Base-by-base conservation (phyloP, 1,140 invertebrate species). In the Lasioglossum albipes region DNA sequence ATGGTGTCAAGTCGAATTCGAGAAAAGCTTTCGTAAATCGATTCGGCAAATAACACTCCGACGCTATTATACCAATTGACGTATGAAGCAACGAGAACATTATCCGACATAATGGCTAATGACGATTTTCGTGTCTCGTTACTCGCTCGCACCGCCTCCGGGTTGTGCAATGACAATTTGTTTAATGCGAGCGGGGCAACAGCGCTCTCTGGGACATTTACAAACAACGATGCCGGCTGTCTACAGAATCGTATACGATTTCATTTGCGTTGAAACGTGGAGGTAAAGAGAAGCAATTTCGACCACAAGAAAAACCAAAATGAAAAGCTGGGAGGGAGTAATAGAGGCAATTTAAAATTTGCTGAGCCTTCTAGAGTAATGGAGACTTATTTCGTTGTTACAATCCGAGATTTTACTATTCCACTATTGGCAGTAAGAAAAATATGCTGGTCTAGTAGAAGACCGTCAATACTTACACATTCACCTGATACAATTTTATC, bases 101-200 rank as follows among this genome's bases (percentile, higher is more conserved):
- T 81, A 81, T 76, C 73, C 73, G 27, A 59, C 42, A 54, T 81
- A 81, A 76, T 81, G 42, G 79, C 27, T 69, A 68, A 52, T 54
- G 73, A 76, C 73, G 67, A 65, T 78, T 81, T 81, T 81, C 79
- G 79, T 81, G 42, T 81, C 79, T 81, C 42, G 73, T 75, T 27
- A 54, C 73, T 41, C 20, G 42, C 16, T 68, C 54, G 31, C 67
- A 52, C 73, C 16, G 73, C 65, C 52, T 68, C 41, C 36, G 61
- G 49, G 73, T 81, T 81, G 79, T 81, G 79, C 79, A 81, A 81
- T 42, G 42, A 76, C 65, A 57, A 76, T 76, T 75, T 27, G 45
- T 59, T 57, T 67, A 66, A 81, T 49, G 64, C 61, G 45, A 54
- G 69, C 36, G 20, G 20, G 36, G 22, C 59, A 16, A 54, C 49